A percentile compares a stretch with the other conserved stretches of the same genome.
Conservation (phyloP, 1,140 invertebrate species). For the Ladona fulva region DNA sequence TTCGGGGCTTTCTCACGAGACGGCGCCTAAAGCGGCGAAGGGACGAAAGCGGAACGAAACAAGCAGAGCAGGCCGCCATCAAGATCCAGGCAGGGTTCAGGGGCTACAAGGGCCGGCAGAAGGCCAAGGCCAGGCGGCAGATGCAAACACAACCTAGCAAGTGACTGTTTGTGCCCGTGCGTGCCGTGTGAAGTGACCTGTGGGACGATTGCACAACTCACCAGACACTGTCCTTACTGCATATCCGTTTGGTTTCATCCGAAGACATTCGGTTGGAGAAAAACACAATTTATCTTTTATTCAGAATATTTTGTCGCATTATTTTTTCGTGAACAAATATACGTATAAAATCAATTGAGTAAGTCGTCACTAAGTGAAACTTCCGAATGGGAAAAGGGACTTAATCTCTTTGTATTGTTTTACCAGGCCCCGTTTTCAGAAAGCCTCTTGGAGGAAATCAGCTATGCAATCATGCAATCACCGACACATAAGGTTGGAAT, state of each 20-base stretch:
- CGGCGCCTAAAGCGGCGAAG: slow-evolving; percentile 36
- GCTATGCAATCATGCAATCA: too few species aligned
- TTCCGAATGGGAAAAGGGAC: too few species aligned
- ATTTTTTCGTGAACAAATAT: neutral
- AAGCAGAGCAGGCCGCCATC: slow-evolving; percentile 32
- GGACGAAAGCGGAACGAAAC: slow-evolving; percentile 2
- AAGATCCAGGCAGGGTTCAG: slow-evolving; percentile 38
- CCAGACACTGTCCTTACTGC: neutral
- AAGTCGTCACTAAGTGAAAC: too few species aligned
- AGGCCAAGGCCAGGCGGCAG: slow-evolving; percentile 17
- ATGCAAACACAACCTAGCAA: neutral
- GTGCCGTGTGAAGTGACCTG: neutral
- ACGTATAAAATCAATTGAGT: too few species aligned
- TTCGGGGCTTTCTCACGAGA: slow-evolving; percentile 46
- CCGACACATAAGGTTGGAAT: too few species aligned
- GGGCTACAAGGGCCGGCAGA: slow-evolving; percentile 34
- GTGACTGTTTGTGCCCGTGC: neutral
- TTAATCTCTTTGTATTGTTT: too few species aligned
- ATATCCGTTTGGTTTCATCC: neutral
- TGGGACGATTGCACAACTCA: neutral
- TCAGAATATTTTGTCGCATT: neutral
- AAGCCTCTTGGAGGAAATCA: too few species aligned
- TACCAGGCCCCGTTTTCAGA: too few species aligned
- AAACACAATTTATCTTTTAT: neutral
- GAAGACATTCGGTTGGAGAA: neutral